Percentiles rank a stretch among this genome's conserved stretches.
Evolutionary conservation across 2,113 vertebrate genomes (phyloP).

Genomic region (Xenotilapia longispinis): DNA sequence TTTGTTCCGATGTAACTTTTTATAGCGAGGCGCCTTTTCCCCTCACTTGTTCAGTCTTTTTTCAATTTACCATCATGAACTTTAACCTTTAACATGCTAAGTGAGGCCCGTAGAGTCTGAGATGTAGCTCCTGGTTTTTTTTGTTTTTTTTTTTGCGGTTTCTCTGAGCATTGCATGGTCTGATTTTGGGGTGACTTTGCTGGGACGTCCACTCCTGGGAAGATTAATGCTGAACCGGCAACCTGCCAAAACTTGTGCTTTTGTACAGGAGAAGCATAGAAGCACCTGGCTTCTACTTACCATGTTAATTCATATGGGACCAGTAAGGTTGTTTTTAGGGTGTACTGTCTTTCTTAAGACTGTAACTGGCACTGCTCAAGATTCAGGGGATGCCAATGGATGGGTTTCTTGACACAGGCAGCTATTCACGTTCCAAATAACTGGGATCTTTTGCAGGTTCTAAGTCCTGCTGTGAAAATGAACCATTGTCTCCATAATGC

Average conservation of each 20-base stretch:
- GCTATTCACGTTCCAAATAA: background rate
- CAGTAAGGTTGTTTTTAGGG: background rate
- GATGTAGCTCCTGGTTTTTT: background rate
- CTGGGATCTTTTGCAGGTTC: background rate
- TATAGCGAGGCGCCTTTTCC: background rate
- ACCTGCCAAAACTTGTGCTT: background rate
- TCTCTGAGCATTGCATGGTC: background rate
- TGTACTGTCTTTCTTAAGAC: background rate
- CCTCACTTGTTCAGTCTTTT: background rate
- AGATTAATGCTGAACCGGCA: background rate
- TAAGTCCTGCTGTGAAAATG: rapidly evolving
- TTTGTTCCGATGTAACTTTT: background rate
- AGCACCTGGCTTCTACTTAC: background rate
- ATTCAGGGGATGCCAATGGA: background rate
- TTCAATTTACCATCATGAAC: background rate
- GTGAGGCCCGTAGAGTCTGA: background rate
- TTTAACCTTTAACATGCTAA: background rate
- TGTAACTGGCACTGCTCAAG: background rate
- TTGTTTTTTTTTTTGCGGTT: rapidly evolving
- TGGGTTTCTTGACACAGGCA: background rate
- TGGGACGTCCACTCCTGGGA: background rate
- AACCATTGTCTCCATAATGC: background rate
- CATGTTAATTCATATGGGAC: background rate
- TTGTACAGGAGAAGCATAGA: background rate
- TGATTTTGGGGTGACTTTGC: background rate